A percentile compares a stretch with the other conserved stretches of the same genome.
Conservation (phyloP, 2,888 invertebrate species). For the Drosophila cyrtoloma region DNA sequence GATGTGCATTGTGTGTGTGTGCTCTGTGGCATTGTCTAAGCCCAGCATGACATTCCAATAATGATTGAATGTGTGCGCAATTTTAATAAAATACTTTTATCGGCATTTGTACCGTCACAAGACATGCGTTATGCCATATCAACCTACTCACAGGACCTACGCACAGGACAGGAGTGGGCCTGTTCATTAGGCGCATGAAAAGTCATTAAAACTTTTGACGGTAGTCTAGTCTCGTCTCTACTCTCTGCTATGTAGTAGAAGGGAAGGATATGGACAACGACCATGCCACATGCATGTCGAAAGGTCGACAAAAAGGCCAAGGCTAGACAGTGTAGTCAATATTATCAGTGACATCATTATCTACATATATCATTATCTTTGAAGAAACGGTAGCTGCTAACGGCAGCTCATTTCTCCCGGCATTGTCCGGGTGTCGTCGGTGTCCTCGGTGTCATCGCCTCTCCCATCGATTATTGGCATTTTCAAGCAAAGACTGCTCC, state of each 20-base stretch:
- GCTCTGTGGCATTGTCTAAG: slow-evolving; percentile 35
- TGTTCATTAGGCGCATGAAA: slow-evolving; percentile 69
- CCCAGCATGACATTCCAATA: slow-evolving; percentile 75
- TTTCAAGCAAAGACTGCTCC: slow-evolving; percentile 57
- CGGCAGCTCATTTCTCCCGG: slow-evolving; percentile 41
- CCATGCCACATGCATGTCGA: slow-evolving; percentile 38
- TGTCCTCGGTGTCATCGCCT: slow-evolving; percentile 20
- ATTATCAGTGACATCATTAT: slow-evolving; percentile 46
- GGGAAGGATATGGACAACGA: slow-evolving; percentile 4
- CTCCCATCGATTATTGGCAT: slow-evolving; percentile 67
- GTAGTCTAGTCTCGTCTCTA: slow-evolving; percentile 16
- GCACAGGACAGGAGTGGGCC: slow-evolving; percentile 18
- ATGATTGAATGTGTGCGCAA: slow-evolving; percentile 81
- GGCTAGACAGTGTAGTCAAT: slow-evolving; percentile 33
- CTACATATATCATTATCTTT: slow-evolving; percentile 21
- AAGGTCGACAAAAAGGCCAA: slow-evolving; percentile 70
- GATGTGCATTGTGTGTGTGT: slow-evolving; percentile 5
- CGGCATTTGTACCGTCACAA: slow-evolving; percentile 73
- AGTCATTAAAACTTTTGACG: slow-evolving; percentile 76
- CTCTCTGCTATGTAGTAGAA: neutral
- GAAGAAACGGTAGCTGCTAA: neutral
- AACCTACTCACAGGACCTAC: slow-evolving; percentile 20
- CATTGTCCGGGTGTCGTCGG: slow-evolving; percentile 12
- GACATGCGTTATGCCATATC: slow-evolving; percentile 45
- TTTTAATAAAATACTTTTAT: slow-evolving; percentile 81